These are phyloP conservation scores for Megalops atlanticus DNA, from an alignment of 2,113 vertebrate species.

Conservation along the genomic window DNA sequence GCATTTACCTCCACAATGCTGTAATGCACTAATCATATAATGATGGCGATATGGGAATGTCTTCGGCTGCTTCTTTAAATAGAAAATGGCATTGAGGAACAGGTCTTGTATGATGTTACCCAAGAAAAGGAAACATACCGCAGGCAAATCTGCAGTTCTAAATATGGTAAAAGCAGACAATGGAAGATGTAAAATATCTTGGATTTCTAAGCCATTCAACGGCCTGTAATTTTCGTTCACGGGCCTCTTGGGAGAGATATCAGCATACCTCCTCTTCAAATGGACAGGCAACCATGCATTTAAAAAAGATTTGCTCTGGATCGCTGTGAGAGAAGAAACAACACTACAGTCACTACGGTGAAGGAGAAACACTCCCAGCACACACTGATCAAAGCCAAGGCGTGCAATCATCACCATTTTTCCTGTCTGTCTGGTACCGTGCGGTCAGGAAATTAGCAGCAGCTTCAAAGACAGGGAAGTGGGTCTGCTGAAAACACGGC, in stretches of 20 bases:
- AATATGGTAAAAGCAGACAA: not conserved
- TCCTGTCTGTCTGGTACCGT: constrained; percentile 50
- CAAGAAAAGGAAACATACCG: not conserved
- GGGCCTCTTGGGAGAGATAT: not conserved
- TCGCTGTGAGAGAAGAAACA: constrained; percentile 3
- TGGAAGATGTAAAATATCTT: not conserved
- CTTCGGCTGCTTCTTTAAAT: not conserved
- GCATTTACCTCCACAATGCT: not conserved
- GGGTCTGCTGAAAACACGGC: constrained; percentile 38
- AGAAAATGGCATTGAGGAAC: not conserved
- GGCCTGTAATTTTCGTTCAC: no score
- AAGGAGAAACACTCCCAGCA: not conserved
- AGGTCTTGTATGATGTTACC: not conserved
- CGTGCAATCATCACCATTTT: not conserved
- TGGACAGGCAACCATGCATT: not conserved
- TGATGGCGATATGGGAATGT: not conserved
- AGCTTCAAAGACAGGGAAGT: constrained; percentile 61
- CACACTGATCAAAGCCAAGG: not conserved
- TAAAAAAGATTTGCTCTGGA: not conserved
- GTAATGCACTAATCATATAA: not conserved
- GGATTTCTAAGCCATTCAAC: no score
- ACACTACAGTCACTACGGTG: no score
- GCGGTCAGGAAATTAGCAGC: constrained; percentile 60
- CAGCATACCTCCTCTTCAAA: no score
- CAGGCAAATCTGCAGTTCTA: not conserved